Evolutionary conservation across 2,113 vertebrate species (phyloP).

Genomic region (Sinocyclocheilus grahami): DNA sequence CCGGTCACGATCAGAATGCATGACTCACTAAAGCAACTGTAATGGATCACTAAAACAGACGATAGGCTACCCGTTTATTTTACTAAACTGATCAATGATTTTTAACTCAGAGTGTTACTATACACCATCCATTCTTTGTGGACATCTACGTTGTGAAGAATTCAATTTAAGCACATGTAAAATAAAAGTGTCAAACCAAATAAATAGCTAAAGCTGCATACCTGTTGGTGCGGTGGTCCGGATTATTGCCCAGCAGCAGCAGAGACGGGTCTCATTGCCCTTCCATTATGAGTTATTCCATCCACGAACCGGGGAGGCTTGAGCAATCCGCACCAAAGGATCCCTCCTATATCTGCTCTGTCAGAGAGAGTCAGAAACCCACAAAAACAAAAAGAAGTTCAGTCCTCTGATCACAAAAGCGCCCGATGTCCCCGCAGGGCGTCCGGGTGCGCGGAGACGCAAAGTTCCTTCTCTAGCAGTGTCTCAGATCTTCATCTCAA

Average conservation of each 20-base stretch:
- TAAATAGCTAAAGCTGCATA: slow-evolving; percentile 51
- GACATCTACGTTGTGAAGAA: not conserved
- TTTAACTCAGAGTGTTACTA: not conserved
- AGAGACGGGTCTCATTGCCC: slow-evolving; percentile 72
- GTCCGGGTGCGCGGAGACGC: slow-evolving; percentile 34
- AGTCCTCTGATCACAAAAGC: not conserved
- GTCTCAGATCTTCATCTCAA: slow-evolving; percentile 42
- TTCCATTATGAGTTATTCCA: slow-evolving; percentile 71
- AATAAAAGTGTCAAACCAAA: not conserved
- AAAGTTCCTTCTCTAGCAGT: slow-evolving; percentile 49
- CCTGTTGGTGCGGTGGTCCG: slow-evolving; percentile 75
- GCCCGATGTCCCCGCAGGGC: slow-evolving; percentile 24
- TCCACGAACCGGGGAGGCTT: slow-evolving; percentile 59
- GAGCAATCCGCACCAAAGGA: slow-evolving; percentile 37
- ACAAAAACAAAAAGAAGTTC: not conserved
- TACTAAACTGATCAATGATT: not conserved
- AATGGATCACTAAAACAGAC: slow-evolving; percentile 5
- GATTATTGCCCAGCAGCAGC: slow-evolving; percentile 67
- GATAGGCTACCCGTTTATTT: not conserved
- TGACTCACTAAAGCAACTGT: slow-evolving; percentile 8
- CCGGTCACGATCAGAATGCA: slow-evolving; percentile 24
- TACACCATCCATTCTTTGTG: not conserved
- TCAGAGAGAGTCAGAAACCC: not conserved
- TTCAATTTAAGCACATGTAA: not conserved
- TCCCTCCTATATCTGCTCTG: not conserved